These are phyloP conservation scores for Pogonomyrmex californicus DNA, from an alignment of 1,140 invertebrate species.

Conservation along the genomic window DNA sequence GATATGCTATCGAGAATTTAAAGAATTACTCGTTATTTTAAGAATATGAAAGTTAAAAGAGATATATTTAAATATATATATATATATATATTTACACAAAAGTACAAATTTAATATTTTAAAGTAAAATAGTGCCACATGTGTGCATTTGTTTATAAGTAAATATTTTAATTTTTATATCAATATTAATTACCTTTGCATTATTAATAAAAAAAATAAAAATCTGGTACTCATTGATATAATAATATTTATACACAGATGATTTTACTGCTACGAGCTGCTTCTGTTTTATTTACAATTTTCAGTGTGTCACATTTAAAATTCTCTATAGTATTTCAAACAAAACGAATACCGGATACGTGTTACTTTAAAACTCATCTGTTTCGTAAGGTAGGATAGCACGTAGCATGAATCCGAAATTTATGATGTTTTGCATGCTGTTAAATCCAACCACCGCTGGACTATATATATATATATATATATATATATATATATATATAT, in stretches of 20 bases:
- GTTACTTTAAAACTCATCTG: not conserved
- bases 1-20: not conserved
- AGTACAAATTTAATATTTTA: not conserved
- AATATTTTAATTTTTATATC: not conserved
- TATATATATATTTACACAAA: too few relatives aligned
- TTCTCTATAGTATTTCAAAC: not conserved
- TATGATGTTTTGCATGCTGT: slow-evolving; percentile 25
- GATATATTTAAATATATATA: too few relatives aligned
- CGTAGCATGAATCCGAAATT: slow-evolving; percentile 9
- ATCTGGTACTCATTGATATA: not conserved
- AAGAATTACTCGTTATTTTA: not conserved
- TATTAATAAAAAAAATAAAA: not conserved
- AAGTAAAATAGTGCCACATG: not conserved
- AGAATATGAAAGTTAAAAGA: not conserved
- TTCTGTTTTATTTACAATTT: slow-evolving; percentile 17
- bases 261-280: not conserved
- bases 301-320: not conserved
- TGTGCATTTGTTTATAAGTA: not conserved
- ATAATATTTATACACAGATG: not conserved
- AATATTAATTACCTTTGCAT: not conserved
- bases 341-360: not conserved
- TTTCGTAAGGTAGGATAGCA: not conserved
- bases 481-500: not conserved
- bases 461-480: too few relatives aligned
- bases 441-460: slow-evolving; percentile 2